A percentile compares a stretch with the other conserved stretches of the same genome.
Evolutionary conservation across 2,797 vertebrate genomes (phyloP).

Genomic region (Eulemur mongoz): DNA sequence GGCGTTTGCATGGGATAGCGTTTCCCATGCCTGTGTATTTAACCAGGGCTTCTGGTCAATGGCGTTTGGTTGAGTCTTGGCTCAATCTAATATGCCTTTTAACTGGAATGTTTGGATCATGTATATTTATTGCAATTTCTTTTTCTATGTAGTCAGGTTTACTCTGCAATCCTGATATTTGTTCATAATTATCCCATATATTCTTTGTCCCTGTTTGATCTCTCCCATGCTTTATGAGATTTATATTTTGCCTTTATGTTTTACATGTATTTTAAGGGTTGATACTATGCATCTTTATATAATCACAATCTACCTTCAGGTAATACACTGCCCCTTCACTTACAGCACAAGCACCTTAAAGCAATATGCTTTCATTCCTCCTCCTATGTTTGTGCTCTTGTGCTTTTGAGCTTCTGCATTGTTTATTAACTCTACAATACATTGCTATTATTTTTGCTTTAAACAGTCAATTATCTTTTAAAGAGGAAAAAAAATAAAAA

Average conservation of each 20-base stretch:
- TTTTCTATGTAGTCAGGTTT: too few species aligned
- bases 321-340: background rate
- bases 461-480: background rate
- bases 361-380: background rate
- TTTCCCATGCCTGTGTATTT: background rate
- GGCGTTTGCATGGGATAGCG: background rate
- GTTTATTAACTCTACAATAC: background rate
- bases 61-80: background rate
- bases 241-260: background rate
- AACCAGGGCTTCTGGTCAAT: background rate
- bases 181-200: too few species aligned
- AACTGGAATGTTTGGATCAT: background rate
- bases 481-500: background rate
- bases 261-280: background rate
- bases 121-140: background rate
- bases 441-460: background rate
- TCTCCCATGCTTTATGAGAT: background rate
- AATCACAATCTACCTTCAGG: background rate
- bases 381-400: background rate
- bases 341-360: rapidly evolving
- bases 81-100: background rate
- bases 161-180: background rate
- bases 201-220: background rate
- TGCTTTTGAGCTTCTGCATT: background rate
- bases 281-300: background rate